These are phyloP conservation scores for Chromis chromis DNA, from an alignment of 2,797 vertebrate species.

Conservation along the genomic window DNA sequence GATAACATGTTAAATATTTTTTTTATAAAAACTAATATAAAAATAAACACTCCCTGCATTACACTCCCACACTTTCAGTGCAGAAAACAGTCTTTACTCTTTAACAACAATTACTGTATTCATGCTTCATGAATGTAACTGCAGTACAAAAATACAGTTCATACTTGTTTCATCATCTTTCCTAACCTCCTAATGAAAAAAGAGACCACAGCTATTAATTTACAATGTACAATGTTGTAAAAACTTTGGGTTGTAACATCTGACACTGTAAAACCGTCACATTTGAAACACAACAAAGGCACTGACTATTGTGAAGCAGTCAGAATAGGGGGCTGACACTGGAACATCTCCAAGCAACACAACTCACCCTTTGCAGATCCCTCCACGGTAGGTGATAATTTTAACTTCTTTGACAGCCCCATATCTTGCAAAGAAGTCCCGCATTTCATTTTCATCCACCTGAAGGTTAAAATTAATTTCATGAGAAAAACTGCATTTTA, in stretches of 20 bases:
- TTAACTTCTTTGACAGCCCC: constrained; percentile 94
- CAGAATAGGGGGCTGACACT: not conserved
- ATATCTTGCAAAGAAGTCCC: constrained; percentile 89
- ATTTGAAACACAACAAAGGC: not conserved
- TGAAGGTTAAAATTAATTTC: constrained; percentile 58
- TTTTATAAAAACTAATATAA: not conserved
- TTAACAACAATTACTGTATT: no score
- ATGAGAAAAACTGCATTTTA: constrained; percentile 6
- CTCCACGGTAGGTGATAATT: constrained; percentile 94
- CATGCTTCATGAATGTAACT: no score
- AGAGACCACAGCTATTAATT: no score
- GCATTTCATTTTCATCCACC: constrained; percentile 94
- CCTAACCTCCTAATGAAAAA: no score
- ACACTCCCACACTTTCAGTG: not conserved
- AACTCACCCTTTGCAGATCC: constrained; percentile 94
- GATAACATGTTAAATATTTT: no score
- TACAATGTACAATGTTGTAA: no score
- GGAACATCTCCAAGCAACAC: not conserved
- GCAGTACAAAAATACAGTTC: no score
- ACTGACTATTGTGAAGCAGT: not conserved
- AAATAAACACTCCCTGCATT: not conserved
- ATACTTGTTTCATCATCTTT: no score
- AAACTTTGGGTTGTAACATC: no score
- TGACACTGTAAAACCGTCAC: no score
- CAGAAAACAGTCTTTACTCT: no score